Evolutionary conservation across 2,888 invertebrate genomes (phyloP).

Genomic region (Mythimna lalbum): DNA sequence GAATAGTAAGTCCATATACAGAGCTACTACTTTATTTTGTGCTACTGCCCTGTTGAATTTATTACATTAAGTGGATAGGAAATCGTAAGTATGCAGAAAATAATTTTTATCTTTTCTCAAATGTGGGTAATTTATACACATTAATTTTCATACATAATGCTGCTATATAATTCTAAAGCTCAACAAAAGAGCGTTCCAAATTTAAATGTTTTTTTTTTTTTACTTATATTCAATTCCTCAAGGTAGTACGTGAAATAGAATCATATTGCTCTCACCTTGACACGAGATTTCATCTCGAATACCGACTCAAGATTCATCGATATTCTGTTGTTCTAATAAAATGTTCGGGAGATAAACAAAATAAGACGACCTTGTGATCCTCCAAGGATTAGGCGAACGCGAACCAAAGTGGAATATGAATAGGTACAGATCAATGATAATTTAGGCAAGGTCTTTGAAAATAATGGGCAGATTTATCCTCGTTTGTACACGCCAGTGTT

Average conservation of each 20-base stretch:
- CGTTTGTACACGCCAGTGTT: slow-evolving; percentile 8
- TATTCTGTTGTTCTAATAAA: slow-evolving; percentile 46
- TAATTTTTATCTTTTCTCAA: no score
- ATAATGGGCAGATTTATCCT: slow-evolving; percentile 40
- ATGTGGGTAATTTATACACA: not conserved
- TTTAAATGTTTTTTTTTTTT: not conserved
- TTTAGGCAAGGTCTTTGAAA: slow-evolving; percentile 32
- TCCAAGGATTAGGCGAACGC: slow-evolving; percentile 15
- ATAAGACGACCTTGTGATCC: slow-evolving; percentile 39
- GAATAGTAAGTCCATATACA: no score
- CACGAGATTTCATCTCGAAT: slow-evolving; percentile 22
- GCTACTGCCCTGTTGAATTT: no score
- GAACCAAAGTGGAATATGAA: slow-evolving; percentile 23
- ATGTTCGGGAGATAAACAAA: slow-evolving; percentile 27
- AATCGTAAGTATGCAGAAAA: no score
- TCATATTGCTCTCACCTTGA: slow-evolving; percentile 28
- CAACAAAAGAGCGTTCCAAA: not conserved
- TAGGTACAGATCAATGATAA: slow-evolving; percentile 38
- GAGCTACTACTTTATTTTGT: no score
- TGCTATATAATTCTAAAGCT: not conserved
- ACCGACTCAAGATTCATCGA: slow-evolving; percentile 29
- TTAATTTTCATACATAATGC: not conserved
- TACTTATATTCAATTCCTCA: not conserved
- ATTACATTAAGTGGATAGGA: no score
- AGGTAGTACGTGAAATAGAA: slow-evolving; percentile 18